Percentiles rank a stretch among this genome's conserved stretches.
Evolutionary conservation across 2,797 vertebrate genomes (phyloP).

Genomic region (Crypturellus tataupa): DNA sequence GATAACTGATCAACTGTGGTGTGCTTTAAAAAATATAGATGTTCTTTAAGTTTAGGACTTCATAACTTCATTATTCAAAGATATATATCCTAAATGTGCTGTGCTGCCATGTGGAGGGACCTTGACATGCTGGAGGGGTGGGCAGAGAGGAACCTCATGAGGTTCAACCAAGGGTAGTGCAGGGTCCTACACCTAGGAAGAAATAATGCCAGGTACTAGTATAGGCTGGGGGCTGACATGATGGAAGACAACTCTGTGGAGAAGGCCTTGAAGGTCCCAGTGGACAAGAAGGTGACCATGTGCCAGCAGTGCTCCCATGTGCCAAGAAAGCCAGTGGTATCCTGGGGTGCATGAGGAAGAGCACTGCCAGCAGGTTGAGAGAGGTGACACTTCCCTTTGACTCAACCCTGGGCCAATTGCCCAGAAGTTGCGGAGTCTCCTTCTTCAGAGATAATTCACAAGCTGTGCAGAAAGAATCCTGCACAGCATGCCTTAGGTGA

Average conservation of each 20-base stretch:
- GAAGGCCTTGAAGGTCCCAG: no score
- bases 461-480: background rate
- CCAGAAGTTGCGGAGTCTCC: no score
- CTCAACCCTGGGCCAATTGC: no score
- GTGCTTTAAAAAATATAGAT: slow-evolving; percentile 45
- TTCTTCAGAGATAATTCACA: no score
- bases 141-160: background rate
- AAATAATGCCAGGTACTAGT: background rate
- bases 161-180: background rate
- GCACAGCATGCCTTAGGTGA: background rate
- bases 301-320: background rate
- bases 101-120: no score
- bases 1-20: background rate
- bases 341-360: background rate
- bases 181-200: background rate
- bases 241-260: background rate
- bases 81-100: slow-evolving; percentile 11
- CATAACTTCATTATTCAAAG: slow-evolving; percentile 27
- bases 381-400: no score
- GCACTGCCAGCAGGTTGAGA: background rate
- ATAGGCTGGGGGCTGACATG: background rate
- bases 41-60: slow-evolving; percentile 11
- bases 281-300: background rate
- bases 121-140: no score
- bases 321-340: background rate